A percentile compares a stretch with the other conserved stretches of the same genome.
These are phyloP conservation scores for Thecophora atra DNA, from an alignment of 2,888 invertebrate species.

Conservation along the genomic window DNA sequence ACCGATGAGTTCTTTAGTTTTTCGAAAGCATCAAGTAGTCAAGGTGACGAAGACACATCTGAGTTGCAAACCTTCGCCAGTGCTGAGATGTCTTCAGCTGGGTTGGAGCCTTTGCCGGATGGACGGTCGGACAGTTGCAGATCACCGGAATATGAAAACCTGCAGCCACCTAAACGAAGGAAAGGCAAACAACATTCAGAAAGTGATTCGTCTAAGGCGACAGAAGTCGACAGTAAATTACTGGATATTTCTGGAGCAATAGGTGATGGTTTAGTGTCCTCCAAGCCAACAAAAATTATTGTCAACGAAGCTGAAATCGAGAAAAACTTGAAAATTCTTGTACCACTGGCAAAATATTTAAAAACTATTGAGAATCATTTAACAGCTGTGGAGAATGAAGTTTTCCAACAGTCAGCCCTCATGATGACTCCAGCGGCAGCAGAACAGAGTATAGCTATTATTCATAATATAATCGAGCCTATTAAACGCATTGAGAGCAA, in stretches of 20 bases:
- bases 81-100: constrained; percentile 70
- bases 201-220: constrained; percentile 62
- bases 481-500: constrained; percentile 74
- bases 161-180: constrained; percentile 59
- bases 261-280: constrained; percentile 67
- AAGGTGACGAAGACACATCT: constrained; percentile 70
- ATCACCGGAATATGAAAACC: constrained; percentile 42
- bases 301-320: constrained; percentile 68
- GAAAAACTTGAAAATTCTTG: constrained; percentile 65
- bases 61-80: constrained; percentile 75
- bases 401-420: constrained; percentile 72
- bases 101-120: constrained; percentile 58
- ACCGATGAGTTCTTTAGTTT: constrained; percentile 75
- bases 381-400: constrained; percentile 73
- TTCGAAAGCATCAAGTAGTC: constrained; percentile 69
- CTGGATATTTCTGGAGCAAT: constrained; percentile 70
- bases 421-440: constrained; percentile 76
- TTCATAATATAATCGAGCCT: constrained; percentile 72
- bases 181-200: constrained; percentile 62
- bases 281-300: constrained; percentile 56
- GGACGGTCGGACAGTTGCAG: constrained; percentile 7
- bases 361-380: constrained; percentile 70
- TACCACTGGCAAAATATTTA: constrained; percentile 64
- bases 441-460: constrained; percentile 74
- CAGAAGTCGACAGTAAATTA: constrained; percentile 64